Conservation (phyloP, 92 coral and sea anemone genomes). For the Heliopora coerulea region DNA sequence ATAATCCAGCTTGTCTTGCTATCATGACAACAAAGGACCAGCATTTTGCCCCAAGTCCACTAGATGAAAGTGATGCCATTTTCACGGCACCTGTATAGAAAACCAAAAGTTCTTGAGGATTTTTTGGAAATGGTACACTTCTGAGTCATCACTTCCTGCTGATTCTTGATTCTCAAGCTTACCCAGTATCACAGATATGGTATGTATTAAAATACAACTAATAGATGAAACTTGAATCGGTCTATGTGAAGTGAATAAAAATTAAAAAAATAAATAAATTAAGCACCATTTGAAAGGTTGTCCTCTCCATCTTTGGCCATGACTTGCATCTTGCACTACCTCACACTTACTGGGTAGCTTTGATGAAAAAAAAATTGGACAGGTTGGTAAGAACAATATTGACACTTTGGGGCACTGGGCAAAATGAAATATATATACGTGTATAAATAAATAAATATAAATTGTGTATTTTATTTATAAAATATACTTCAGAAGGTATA, state of each 20-base stretch:
- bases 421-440: not conserved
- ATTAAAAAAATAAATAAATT: conserved; percentile 4
- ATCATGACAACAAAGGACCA: not conserved
- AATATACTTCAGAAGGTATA: conserved; percentile 11
- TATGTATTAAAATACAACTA: too few species aligned
- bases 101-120: conserved; percentile 37
- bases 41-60: not conserved
- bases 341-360: conserved; percentile 41
- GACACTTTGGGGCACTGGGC: too few species aligned
- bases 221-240: too few species aligned
- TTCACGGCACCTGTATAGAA: conserved; percentile 44
- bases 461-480: conserved; percentile 16
- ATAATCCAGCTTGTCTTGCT: not conserved
- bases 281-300: conserved; percentile 40
- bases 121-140: conserved; percentile 19
- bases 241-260: conserved; percentile 6
- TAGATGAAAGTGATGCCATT: conserved; percentile 40
- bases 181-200: not conserved
- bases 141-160: too few species aligned
- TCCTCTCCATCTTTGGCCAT: conserved; percentile 11
- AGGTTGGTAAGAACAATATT: not conserved
- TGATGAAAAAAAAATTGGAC: conserved; percentile 29
- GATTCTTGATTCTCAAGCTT: conserved; percentile 6
- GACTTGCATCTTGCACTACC: conserved; percentile 25
- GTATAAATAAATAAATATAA: not conserved